Evolutionary conservation across 2,888 invertebrate genomes (phyloP).

Genomic region (Cheiracanthium punctorium): DNA sequence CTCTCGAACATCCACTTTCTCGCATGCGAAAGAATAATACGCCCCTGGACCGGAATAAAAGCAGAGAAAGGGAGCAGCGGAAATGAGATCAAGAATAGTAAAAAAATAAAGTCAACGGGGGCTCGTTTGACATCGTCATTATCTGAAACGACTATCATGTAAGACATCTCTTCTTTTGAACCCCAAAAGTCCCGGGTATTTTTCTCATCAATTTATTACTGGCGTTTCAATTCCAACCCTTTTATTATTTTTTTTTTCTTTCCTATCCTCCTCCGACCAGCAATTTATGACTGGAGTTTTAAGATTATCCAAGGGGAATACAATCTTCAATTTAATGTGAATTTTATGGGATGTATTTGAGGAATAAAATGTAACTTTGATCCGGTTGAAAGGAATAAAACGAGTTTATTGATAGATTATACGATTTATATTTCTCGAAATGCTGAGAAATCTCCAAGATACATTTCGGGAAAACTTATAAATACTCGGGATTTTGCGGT

Average conservation of each 20-base stretch:
- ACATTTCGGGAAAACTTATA: no score
- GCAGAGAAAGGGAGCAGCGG: slow-evolving; percentile 2
- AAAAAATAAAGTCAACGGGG: slow-evolving; percentile 63
- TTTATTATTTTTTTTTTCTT: not conserved
- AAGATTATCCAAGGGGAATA: slow-evolving; percentile 12
- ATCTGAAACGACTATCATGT: slow-evolving; percentile 62
- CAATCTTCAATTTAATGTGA: slow-evolving; percentile 3
- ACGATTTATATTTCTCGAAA: not conserved
- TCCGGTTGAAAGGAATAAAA: not conserved
- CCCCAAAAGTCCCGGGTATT: not conserved
- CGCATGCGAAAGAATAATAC: slow-evolving; percentile 39
- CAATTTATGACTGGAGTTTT: slow-evolving; percentile 5
- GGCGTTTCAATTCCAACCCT: slow-evolving; percentile 3
- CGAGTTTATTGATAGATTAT: not conserved
- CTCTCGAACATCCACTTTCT: no score
- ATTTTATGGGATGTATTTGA: slow-evolving; percentile 3
- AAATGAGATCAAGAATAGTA: slow-evolving; percentile 39
- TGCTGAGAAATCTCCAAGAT: no score
- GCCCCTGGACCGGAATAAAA: slow-evolving; percentile 26
- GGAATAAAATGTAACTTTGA: not conserved
- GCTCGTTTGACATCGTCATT: slow-evolving; percentile 67
- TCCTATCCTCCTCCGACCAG: no score
- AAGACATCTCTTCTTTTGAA: slow-evolving; percentile 45
- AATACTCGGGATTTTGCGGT: no score
- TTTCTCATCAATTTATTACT: slow-evolving; percentile 1